Evolutionary conservation across 1,140 invertebrate species (phyloP).

Genomic region (Lethocerus indicus): DNA sequence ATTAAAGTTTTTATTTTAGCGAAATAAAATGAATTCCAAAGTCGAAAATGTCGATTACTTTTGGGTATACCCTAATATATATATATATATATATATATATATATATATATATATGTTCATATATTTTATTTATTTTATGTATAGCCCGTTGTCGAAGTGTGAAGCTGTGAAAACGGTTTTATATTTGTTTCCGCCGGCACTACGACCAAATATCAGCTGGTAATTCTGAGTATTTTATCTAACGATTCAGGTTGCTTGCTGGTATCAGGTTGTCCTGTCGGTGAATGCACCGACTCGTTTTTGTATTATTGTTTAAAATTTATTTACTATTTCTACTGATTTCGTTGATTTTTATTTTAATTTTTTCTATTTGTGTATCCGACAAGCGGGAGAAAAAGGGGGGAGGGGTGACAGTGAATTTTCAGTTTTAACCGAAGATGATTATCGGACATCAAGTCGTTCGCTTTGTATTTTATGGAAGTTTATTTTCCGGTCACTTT

Average conservation of each 20-base stretch:
- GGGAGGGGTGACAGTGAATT: too few relatives aligned
- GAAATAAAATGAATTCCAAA: background rate
- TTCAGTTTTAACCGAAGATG: too few relatives aligned
- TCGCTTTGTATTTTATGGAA: too few relatives aligned
- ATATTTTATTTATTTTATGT: background rate
- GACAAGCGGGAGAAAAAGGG: too few relatives aligned
- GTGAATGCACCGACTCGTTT: background rate
- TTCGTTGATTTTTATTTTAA: slow-evolving; percentile 20
- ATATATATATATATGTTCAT: background rate
- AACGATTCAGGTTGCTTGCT: slow-evolving; percentile 59
- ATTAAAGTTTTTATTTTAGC: too few relatives aligned
- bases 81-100: background rate
- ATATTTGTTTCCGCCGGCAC: background rate
- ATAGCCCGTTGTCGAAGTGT: background rate
- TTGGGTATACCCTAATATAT: background rate
- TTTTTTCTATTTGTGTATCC: background rate
- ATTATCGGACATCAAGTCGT: too few relatives aligned
- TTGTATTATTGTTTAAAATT: background rate
- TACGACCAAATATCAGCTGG: slow-evolving; percentile 89
- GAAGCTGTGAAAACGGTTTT: background rate
- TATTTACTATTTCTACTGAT: slow-evolving; percentile 24
- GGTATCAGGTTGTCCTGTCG: slow-evolving; percentile 45
- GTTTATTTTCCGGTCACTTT: too few relatives aligned
- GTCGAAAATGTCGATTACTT: background rate
- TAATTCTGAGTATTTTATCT: slow-evolving; percentile 69